Evolutionary conservation across 1,140 invertebrate genomes (phyloP).

Genomic region (Procambarus virginalis): DNA sequence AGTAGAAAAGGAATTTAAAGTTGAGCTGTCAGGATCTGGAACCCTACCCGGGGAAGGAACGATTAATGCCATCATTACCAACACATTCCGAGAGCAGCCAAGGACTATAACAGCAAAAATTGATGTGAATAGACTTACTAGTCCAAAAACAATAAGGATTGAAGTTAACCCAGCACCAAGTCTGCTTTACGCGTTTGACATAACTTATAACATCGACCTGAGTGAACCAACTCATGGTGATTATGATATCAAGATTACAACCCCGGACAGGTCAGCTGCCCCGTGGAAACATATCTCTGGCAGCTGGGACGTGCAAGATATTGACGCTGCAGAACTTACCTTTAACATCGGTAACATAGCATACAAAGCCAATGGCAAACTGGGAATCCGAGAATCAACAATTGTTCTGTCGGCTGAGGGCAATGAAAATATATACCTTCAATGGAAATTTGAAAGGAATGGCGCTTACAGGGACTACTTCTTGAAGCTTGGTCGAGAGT

Average conservation of each 20-base stretch:
- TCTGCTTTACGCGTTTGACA: conserved; percentile 42
- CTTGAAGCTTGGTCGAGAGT: conserved; percentile 54
- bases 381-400: conserved; percentile 34
- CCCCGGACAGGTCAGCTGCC: conserved; percentile 12
- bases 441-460: conserved; percentile 39
- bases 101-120: conserved; percentile 25
- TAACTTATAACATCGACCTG: conserved; percentile 37
- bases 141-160: conserved; percentile 53
- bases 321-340: neutral
- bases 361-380: conserved; percentile 48
- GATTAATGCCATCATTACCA: conserved; percentile 39
- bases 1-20: conserved; percentile 31
- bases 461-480: conserved; percentile 48
- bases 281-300: conserved; percentile 64
- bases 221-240: conserved; percentile 24
- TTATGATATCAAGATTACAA: conserved; percentile 43
- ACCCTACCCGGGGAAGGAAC: conserved; percentile 36
- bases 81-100: conserved; percentile 38
- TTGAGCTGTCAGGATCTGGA: conserved; percentile 41
- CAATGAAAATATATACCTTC: conserved; percentile 23
- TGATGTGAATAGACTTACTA: conserved; percentile 33
- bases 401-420: conserved; percentile 13
- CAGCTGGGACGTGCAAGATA: conserved; percentile 50
- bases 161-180: conserved; percentile 26
- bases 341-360: conserved; percentile 21